Evolutionary conservation across 2,888 invertebrate species (phyloP).

Genomic region (Abscondita cerata): DNA sequence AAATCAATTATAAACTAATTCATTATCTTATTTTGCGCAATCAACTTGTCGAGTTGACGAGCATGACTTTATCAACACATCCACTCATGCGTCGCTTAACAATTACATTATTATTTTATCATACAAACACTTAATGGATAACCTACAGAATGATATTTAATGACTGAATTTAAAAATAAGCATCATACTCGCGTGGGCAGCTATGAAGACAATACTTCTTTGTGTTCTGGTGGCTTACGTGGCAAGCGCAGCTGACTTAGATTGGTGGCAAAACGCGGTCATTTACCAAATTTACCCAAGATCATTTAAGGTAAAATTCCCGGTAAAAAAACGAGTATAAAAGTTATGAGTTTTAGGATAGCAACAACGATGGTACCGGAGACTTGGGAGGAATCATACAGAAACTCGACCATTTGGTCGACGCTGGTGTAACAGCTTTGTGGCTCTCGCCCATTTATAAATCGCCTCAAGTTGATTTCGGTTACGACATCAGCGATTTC

Average conservation of each 20-base stretch:
- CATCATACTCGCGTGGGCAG: no score
- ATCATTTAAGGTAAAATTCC: conserved; percentile 25
- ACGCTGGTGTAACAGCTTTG: conserved; percentile 75
- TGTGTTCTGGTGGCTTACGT: neutral
- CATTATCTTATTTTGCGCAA: no score
- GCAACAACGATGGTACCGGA: conserved; percentile 82
- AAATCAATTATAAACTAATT: no score
- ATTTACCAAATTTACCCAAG: conserved; percentile 34
- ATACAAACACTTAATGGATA: no score
- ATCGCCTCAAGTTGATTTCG: conserved; percentile 86
- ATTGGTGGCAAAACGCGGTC: conserved; percentile 31
- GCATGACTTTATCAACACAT: no score
- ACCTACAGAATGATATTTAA: no score
- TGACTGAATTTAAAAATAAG: no score
- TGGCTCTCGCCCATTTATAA: conserved; percentile 88
- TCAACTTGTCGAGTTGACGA: no score
- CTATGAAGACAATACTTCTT: no score
- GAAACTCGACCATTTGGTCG: conserved; percentile 53
- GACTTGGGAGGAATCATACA: conserved; percentile 75
- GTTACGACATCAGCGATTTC: conserved; percentile 86
- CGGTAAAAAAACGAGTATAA: no score
- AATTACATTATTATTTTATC: no score
- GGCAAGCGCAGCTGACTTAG: conserved; percentile 1
- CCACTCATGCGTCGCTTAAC: no score
- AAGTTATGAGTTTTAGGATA: conserved; percentile 44